phyloP scores from a whole-genome alignment of 2,113 vertebrate genomes.

The Sinocyclocheilus rhinocerous region DNA sequence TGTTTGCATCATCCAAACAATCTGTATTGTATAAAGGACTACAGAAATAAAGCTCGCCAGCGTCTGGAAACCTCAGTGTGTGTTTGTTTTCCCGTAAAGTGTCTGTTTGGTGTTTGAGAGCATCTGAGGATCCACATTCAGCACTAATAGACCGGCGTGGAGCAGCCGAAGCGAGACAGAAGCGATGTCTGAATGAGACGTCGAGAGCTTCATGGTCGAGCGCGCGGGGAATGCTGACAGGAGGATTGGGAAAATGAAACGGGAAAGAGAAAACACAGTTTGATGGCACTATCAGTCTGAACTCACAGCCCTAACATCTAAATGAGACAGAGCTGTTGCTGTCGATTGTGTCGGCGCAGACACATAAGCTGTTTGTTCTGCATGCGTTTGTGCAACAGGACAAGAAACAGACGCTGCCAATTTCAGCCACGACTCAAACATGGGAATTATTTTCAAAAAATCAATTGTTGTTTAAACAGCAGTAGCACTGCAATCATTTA shows the following conservation, averaged over 20 bases:
- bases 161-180: constrained; percentile 11
- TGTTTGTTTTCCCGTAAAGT: not conserved
- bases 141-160: constrained; percentile 43
- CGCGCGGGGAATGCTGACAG: constrained; percentile 3
- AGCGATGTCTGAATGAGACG: constrained; percentile 30
- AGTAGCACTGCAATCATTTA: not conserved
- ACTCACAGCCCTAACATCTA: not conserved
- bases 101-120: not conserved
- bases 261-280: not conserved
- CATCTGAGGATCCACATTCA: constrained; percentile 14
- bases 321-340: constrained; percentile 23
- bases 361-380: constrained; percentile 47
- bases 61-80: too few species aligned
- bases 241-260: not conserved
- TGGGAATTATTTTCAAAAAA: not conserved
- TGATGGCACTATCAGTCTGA: not conserved
- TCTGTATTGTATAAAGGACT: too few species aligned
- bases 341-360: constrained; percentile 50
- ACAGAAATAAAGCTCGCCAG: too few species aligned
- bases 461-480: not conserved
- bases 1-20: too few species aligned
- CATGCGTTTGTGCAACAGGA: constrained; percentile 36
- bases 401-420: not conserved
- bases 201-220: constrained; percentile 23
- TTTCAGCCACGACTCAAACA: not conserved